phyloP scores from a whole-genome alignment of 2,113 vertebrate genomes.

The Coptodon bakossiorum region DNA sequence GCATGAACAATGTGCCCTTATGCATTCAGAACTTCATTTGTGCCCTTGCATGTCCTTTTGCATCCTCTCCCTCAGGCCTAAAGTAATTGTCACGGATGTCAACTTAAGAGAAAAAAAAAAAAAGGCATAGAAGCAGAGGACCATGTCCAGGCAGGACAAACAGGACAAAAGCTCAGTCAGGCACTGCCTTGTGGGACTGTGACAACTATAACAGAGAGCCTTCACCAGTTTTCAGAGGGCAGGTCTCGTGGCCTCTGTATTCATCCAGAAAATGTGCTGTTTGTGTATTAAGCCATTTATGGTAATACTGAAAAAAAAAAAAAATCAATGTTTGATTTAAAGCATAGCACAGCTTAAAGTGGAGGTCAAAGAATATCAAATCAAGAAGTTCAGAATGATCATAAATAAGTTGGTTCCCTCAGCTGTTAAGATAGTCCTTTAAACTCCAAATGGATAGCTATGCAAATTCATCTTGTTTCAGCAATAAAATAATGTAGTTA shows the following conservation, averaged over 20 bases:
- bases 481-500: neutral
- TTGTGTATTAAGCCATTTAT: neutral
- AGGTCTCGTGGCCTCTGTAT: neutral
- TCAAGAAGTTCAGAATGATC: neutral
- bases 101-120: neutral
- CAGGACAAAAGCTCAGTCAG: constrained; percentile 40
- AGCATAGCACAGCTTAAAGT: neutral
- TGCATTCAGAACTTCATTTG: neutral
- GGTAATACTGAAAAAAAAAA: neutral
- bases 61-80: constrained; percentile 18
- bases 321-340: neutral
- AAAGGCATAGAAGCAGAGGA: neutral
- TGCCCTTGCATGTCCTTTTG: constrained; percentile 26
- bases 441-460: neutral
- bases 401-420: neutral
- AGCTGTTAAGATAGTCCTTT: neutral
- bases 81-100: constrained; percentile 37
- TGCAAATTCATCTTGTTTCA: neutral
- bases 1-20: neutral
- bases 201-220: neutral
- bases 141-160: constrained; percentile 14
- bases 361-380: neutral
- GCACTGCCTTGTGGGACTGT: neutral
- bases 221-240: neutral
- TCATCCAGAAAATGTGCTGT: neutral